Percentiles rank a stretch among this genome's conserved stretches.
Conservation (phyloP, 1,140 invertebrate genomes). For the Hormaphis cornu region DNA sequence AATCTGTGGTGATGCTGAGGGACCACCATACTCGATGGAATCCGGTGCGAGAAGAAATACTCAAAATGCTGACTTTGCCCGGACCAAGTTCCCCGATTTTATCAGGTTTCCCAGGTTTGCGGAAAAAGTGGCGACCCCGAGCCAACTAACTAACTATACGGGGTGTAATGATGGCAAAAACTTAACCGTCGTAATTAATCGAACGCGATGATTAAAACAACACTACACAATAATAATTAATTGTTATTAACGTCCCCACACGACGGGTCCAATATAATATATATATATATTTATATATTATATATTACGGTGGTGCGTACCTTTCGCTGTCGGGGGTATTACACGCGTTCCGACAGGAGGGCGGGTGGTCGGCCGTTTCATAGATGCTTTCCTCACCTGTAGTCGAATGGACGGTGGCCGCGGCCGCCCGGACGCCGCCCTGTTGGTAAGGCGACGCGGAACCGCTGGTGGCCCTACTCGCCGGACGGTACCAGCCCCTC, state of each 20-base stretch:
- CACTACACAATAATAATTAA: background rate
- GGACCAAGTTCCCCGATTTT: too few species aligned
- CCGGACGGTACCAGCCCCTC: conserved; percentile 67
- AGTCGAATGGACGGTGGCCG: conserved; percentile 18
- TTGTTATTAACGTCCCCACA: background rate
- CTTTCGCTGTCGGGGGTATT: conserved; percentile 78
- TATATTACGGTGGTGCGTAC: conserved; percentile 64
- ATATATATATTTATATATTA: conserved; percentile 53
- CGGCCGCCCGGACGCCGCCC: conserved; percentile 5
- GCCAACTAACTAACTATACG: too few species aligned
- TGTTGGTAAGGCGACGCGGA: conserved; percentile 46
- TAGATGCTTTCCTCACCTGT: conserved; percentile 71
- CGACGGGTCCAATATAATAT: background rate
- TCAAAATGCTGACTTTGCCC: too few species aligned
- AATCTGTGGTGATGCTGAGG: too few species aligned
- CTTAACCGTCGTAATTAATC: conserved; percentile 40
- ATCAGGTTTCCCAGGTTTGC: too few species aligned
- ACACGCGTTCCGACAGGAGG: conserved; percentile 48
- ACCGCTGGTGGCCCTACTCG: conserved; percentile 44
- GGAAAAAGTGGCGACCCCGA: too few species aligned
- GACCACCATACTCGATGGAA: too few species aligned
- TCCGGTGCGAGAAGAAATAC: too few species aligned
- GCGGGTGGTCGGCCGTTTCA: conserved; percentile 68
- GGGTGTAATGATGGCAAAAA: too few species aligned
- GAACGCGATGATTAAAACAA: background rate